Conservation (phyloP, 1,140 invertebrate species). For the Penaeus chinensis region DNA sequence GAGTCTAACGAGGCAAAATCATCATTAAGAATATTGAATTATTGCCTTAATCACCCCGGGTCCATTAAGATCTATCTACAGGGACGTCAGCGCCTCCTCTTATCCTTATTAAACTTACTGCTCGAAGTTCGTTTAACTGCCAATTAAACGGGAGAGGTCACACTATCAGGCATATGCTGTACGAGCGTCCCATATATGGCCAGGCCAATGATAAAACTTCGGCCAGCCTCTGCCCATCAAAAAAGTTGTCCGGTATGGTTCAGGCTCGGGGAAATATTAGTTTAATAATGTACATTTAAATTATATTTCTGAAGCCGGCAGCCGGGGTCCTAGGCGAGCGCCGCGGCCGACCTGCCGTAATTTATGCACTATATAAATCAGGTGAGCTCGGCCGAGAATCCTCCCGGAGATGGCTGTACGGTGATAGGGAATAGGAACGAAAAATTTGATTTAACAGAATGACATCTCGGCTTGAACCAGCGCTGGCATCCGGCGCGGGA, state of each 20-base stretch:
- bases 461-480: slow-evolving; percentile 32
- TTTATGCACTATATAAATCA: too few species aligned
- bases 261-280: slow-evolving; percentile 1
- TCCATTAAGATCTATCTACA: slow-evolving; percentile 17
- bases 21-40: slow-evolving; percentile 8
- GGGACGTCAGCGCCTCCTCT: slow-evolving; percentile 11
- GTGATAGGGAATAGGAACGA: background rate
- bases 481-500: background rate
- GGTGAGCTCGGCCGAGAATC: too few species aligned
- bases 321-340: too few species aligned
- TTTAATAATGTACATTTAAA: too few species aligned
- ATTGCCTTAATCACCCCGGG: slow-evolving; percentile 10
- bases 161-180: slow-evolving; percentile 53
- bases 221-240: slow-evolving; percentile 22
- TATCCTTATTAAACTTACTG: slow-evolving; percentile 48
- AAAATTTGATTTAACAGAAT: slow-evolving; percentile 28
- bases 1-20: background rate
- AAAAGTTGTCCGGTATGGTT: slow-evolving; percentile 45
- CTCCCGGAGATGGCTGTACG: background rate
- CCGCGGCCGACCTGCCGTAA: too few species aligned
- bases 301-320: background rate
- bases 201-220: slow-evolving; percentile 45
- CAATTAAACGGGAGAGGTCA: slow-evolving; percentile 47
- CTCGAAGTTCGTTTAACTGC: slow-evolving; percentile 58
- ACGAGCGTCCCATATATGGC: slow-evolving; percentile 50